Evolutionary conservation across 2,797 vertebrate genomes (phyloP).

Genomic region (Fringilla coelebs): DNA sequence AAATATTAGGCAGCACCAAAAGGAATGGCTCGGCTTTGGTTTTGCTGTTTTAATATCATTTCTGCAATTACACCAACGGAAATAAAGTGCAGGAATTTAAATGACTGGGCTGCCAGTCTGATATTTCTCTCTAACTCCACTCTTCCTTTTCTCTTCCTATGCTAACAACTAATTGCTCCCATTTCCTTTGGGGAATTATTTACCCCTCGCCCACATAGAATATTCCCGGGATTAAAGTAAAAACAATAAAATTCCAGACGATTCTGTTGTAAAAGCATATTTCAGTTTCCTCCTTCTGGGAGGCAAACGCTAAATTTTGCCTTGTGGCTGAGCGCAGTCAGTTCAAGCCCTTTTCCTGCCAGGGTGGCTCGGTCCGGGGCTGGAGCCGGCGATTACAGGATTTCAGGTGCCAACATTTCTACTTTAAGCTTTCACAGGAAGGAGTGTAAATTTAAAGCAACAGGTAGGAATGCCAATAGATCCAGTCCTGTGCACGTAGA

Average conservation of each 20-base stretch:
- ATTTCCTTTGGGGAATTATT: not conserved
- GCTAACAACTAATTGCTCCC: not conserved
- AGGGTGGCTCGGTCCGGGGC: not conserved
- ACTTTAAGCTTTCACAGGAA: slow-evolving; percentile 50
- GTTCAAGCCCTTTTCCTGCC: not conserved
- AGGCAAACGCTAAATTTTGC: not conserved
- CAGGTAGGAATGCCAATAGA: slow-evolving; percentile 21
- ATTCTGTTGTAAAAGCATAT: not conserved
- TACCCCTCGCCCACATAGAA: not conserved
- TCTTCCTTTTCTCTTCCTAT: not conserved
- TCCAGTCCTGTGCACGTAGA: not conserved
- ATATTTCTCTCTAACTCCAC: not conserved
- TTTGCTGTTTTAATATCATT: not conserved
- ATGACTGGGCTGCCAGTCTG: not conserved
- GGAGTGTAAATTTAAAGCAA: slow-evolving; percentile 49
- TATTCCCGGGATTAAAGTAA: not conserved
- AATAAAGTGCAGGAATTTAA: not conserved
- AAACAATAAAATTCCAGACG: not conserved
- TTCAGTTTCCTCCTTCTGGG: not conserved
- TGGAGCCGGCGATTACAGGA: not conserved
- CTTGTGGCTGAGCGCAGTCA: not conserved
- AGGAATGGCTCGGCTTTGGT: not conserved
- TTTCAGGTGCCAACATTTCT: slow-evolving; percentile 17
- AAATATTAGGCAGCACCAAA: not conserved
- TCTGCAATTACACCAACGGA: not conserved